Conservation (phyloP, 1,140 invertebrate species). For the Lepidurus apus region DNA sequence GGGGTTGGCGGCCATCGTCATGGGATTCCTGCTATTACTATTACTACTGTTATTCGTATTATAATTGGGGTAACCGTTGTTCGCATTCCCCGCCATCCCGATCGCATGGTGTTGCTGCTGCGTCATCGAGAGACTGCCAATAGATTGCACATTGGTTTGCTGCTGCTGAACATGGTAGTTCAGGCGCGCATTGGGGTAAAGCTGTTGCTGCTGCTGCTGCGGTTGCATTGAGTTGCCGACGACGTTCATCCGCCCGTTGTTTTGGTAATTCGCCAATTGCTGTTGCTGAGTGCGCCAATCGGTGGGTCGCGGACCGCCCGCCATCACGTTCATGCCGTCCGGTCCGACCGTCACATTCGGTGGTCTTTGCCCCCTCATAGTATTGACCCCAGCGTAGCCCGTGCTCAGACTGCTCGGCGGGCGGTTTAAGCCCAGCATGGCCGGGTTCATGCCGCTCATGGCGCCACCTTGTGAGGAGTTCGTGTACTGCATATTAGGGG, state of each 20-base stretch:
- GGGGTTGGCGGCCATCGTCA: neutral
- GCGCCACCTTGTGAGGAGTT: neutral
- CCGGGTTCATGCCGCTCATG: slow-evolving; percentile 24
- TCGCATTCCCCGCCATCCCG: neutral
- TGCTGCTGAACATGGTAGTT: slow-evolving; percentile 31
- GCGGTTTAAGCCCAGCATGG: slow-evolving; percentile 28
- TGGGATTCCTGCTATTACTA: slow-evolving; percentile 18
- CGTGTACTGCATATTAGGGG: neutral
- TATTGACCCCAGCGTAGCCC: slow-evolving; percentile 26
- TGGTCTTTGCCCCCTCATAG: slow-evolving; percentile 29
- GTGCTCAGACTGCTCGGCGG: neutral
- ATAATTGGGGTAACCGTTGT: neutral
- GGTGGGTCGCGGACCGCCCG: neutral
- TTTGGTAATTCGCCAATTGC: slow-evolving; percentile 31
- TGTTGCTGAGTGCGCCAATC: slow-evolving; percentile 31
- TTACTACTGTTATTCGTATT: slow-evolving; percentile 25
- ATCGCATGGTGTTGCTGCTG: slow-evolving; percentile 16
- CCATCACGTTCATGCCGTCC: slow-evolving; percentile 30
- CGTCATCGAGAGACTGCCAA: neutral
- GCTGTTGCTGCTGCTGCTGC: slow-evolving; percentile 27
- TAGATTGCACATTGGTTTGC: slow-evolving; percentile 29
- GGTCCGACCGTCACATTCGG: slow-evolving; percentile 32
- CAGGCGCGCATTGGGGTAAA: slow-evolving; percentile 12
- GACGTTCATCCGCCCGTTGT: neutral
- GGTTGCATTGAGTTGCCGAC: neutral